Base-by-base conservation (phyloP, 2,113 vertebrate species). In the Stegastes partitus region DNA sequence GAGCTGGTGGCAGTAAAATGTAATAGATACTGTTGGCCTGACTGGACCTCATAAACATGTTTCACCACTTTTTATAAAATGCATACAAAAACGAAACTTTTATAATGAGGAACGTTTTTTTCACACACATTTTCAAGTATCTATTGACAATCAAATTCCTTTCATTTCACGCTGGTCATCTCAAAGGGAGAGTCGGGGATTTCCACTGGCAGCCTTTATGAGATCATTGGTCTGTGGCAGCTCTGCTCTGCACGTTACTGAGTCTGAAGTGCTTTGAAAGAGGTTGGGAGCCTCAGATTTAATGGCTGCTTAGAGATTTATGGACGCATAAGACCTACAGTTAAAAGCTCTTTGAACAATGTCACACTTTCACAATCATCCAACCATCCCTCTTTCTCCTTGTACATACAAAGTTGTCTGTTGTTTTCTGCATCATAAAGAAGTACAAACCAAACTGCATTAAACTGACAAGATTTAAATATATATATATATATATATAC, bases 241-340 rank as follows among this genome's bases (percentile, higher is more conserved):
- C 14, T 12, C 50, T 34, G 34, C 22, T 63, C 34, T 39, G 16
- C 37, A 47, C 14, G 67, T 79, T 69, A 75, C 53, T 78, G 21
- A 74, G 69, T 83, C 31, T 74, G 66, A 21, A 39, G 19, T 62
- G 44, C 18, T 75, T 73, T 70, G 16, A 66, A 63, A 47, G 15
- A 44, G 2, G 7, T 11, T 1, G 19, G 34, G 56, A 54, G 18
- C 50, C 45, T 70, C 78, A 2, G 15, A 64, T 79, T 81, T 80
- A 69, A 83, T 28, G 68, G 59, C 63, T 66, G 26, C 23, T 42
- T 16, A 1, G 51, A 82, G 59, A 83, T 77, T 77, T 79, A 74
- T 86, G 68, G 23, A 23, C 68, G 63, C 54, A 31, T 45, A 28
- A 31, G 34, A 77, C 31, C 15, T 45, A 51, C 16, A 23, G 61